Conservation (phyloP, 2,113 vertebrate species). For the Ploceus nigricollis region DNA sequence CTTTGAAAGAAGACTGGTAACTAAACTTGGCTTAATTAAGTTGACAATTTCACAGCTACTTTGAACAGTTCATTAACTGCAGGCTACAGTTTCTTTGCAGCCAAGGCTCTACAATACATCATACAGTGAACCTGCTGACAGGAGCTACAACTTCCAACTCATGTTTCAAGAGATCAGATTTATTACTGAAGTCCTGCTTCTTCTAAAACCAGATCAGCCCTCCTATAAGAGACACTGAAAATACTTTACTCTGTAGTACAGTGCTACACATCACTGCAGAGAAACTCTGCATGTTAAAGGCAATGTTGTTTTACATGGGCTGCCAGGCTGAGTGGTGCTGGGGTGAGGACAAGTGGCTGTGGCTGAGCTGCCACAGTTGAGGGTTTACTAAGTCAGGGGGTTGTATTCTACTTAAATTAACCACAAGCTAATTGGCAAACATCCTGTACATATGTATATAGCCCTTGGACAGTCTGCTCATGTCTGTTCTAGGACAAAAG, state of each 20-base stretch:
- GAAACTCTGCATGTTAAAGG: neutral
- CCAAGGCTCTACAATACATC: constrained; percentile 37
- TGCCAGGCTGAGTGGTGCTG: neutral
- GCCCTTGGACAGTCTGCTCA: neutral
- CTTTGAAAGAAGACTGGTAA: constrained; percentile 26
- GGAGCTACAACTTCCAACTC: constrained; percentile 8
- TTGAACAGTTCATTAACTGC: constrained; percentile 57
- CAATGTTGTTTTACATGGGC: neutral
- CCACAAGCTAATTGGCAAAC: neutral
- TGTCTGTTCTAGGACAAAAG: neutral
- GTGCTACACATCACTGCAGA: neutral
- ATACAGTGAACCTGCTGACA: constrained; percentile 42
- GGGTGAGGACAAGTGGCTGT: neutral
- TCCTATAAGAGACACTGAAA: neutral
- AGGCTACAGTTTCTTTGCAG: constrained; percentile 19
- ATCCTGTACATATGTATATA: neutral
- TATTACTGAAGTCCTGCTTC: constrained; percentile 16
- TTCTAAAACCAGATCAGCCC: neutral
- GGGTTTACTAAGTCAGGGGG: neutral
- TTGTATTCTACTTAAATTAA: neutral
- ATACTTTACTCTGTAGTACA: neutral
- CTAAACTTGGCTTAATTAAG: constrained; percentile 53
- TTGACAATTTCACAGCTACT: constrained; percentile 53
- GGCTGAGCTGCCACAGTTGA: neutral
- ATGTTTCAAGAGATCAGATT: neutral